Conservation (phyloP, 2,888 invertebrate genomes). For the Agriotes lineatus region DNA sequence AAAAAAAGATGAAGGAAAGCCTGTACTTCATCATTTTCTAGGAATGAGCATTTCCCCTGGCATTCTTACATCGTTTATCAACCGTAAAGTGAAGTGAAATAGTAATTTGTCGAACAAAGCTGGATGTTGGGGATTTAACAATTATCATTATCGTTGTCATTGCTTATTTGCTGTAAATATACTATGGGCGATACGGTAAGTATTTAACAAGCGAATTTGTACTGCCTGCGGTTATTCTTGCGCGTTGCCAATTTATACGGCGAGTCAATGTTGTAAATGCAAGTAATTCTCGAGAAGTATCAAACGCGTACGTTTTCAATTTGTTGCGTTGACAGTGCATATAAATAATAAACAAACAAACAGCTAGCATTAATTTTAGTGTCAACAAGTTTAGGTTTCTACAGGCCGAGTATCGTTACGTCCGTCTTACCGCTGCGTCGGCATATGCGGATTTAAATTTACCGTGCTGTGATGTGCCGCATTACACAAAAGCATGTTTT, state of each 20-base stretch:
- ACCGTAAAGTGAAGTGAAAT: slow-evolving; percentile 1
- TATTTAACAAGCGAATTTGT: background rate
- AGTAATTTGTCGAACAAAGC: slow-evolving; percentile 1
- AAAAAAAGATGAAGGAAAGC: background rate
- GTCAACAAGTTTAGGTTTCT: slow-evolving; percentile 47
- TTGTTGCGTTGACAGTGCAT: slow-evolving; percentile 53
- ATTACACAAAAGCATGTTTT: slow-evolving; percentile 1
- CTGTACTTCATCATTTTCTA: background rate
- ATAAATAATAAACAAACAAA: slow-evolving; percentile 57
- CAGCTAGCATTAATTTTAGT: slow-evolving; percentile 56
- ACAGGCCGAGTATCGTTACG: background rate
- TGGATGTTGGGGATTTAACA: too few relatives aligned
- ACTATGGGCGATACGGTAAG: too few relatives aligned
- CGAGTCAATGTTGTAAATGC: slow-evolving; percentile 46
- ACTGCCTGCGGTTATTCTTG: background rate
- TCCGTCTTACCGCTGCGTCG: background rate
- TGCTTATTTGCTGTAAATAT: background rate
- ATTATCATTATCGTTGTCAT: slow-evolving; percentile 4
- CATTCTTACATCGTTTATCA: slow-evolving; percentile 8
- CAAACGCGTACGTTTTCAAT: slow-evolving; percentile 57
- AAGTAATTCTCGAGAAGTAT: slow-evolving; percentile 51
- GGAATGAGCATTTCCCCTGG: background rate
- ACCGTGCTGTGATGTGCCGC: background rate
- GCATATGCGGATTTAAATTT: background rate
- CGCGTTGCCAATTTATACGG: slow-evolving; percentile 3